Evolutionary conservation across 2,888 invertebrate genomes (phyloP).

Genomic region (Choreutis nemorana): DNA sequence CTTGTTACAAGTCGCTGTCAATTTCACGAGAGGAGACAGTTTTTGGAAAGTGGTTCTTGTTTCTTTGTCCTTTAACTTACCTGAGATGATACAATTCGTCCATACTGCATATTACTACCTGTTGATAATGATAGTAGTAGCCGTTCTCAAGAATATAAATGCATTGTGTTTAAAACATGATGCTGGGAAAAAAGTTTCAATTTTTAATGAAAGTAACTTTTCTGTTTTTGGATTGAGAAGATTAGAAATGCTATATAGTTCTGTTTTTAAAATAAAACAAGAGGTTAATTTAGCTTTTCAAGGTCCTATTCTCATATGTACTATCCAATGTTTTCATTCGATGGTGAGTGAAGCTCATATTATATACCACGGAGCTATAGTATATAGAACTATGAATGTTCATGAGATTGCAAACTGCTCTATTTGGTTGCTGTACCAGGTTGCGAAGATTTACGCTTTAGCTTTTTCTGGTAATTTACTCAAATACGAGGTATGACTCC

Average conservation of each 20-base stretch:
- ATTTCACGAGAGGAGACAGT: constrained; percentile 26
- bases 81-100: constrained; percentile 38
- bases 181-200: constrained; percentile 11
- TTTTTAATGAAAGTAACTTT: too few species aligned
- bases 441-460: constrained; percentile 35
- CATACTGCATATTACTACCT: constrained; percentile 28
- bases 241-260: constrained; percentile 29
- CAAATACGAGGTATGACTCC: constrained; percentile 21
- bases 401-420: constrained; percentile 36
- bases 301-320: constrained; percentile 30
- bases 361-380: constrained; percentile 33
- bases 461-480: constrained; percentile 25
- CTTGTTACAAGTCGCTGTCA: constrained; percentile 24
- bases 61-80: constrained; percentile 27
- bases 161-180: constrained; percentile 16
- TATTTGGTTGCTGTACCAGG: constrained; percentile 40
- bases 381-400: constrained; percentile 18
- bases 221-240: constrained; percentile 25
- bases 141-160: constrained; percentile 26
- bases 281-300: constrained; percentile 34
- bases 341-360: constrained; percentile 43
- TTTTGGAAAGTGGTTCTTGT: constrained; percentile 40
- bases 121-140: constrained; percentile 26
- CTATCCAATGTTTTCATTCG: constrained; percentile 40
- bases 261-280: constrained; percentile 27